A percentile compares a stretch with the other conserved stretches of the same genome.
Conservation (phyloP, 2,797 vertebrate species). For the Hippopotamyrus pictus region DNA sequence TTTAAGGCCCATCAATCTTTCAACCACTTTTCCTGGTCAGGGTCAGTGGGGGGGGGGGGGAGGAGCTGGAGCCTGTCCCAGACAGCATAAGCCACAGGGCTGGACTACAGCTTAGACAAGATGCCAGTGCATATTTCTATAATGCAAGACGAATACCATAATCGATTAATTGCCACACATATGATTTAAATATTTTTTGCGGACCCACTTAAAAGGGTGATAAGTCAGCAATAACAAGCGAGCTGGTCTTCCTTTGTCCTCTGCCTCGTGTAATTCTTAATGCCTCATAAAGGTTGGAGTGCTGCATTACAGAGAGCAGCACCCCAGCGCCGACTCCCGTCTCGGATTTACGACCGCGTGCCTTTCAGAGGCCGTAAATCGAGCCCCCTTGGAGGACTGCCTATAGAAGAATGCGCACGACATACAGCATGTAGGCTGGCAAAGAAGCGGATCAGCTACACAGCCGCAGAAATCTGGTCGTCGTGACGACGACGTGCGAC, state of each 20-base stretch:
- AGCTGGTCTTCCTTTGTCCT: background rate
- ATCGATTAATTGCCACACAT: background rate
- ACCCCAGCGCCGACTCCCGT: background rate
- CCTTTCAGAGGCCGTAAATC: constrained; percentile 1
- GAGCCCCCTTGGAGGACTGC: background rate
- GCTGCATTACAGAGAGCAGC: background rate
- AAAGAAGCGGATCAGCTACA: background rate
- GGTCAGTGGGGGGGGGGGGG: background rate
- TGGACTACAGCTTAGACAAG: background rate
- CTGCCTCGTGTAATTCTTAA: background rate
- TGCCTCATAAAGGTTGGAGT: background rate
- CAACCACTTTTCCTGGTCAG: background rate
- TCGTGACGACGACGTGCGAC: no score
- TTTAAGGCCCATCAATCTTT: background rate
- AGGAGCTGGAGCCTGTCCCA: background rate
- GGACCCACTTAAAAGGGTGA: background rate
- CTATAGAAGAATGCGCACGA: background rate
- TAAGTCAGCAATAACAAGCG: background rate
- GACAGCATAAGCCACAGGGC: background rate
- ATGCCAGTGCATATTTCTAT: background rate
- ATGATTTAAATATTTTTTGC: background rate
- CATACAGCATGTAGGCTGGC: background rate
- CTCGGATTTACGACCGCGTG: background rate
- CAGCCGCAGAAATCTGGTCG: background rate
- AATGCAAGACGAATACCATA: background rate